A percentile compares a stretch with the other conserved stretches of the same genome.
Evolutionary conservation across 2,113 vertebrate genomes (phyloP).

Genomic region (Lepidothrix coronata): DNA sequence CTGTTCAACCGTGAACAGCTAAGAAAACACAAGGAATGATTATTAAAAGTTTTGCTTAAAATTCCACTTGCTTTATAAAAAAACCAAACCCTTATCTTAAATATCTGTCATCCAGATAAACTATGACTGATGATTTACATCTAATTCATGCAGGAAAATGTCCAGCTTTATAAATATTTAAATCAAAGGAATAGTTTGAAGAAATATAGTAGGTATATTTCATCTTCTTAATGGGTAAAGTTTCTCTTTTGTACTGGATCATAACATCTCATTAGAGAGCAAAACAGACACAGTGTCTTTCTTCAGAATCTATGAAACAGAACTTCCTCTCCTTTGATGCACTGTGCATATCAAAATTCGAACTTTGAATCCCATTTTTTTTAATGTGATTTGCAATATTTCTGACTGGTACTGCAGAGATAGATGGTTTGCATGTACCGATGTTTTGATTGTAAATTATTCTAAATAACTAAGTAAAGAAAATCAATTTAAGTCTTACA

Average conservation of each 20-base stretch:
- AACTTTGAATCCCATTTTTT: not conserved
- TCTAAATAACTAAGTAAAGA: not conserved
- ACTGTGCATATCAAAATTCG: not conserved
- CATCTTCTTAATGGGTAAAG: slow-evolving; percentile 35
- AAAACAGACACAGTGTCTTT: not conserved
- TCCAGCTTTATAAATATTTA: slow-evolving; percentile 70
- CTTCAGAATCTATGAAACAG: slow-evolving; percentile 11
- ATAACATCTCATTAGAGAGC: not conserved
- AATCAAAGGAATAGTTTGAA: slow-evolving; percentile 51
- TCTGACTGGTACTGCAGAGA: not conserved
- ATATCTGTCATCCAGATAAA: slow-evolving; percentile 9
- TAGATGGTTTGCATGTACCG: not conserved
- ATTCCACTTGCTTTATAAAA: slow-evolving; percentile 2
- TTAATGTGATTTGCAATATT: not conserved
- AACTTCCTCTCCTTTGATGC: not conserved
- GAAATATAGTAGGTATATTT: slow-evolving; percentile 24
- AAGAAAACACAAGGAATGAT: not conserved
- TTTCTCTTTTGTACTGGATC: slow-evolving; percentile 34
- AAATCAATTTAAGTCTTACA: not conserved
- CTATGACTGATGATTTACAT: slow-evolving; percentile 27
- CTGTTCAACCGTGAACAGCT: not conserved
- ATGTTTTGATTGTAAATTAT: not conserved
- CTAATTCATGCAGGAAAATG: slow-evolving; percentile 41
- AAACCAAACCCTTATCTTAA: not conserved
- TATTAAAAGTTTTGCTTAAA: not conserved